phyloP scores from a whole-genome alignment of 92 coral and sea anemone species.

The Blastomussa wellsi region DNA sequence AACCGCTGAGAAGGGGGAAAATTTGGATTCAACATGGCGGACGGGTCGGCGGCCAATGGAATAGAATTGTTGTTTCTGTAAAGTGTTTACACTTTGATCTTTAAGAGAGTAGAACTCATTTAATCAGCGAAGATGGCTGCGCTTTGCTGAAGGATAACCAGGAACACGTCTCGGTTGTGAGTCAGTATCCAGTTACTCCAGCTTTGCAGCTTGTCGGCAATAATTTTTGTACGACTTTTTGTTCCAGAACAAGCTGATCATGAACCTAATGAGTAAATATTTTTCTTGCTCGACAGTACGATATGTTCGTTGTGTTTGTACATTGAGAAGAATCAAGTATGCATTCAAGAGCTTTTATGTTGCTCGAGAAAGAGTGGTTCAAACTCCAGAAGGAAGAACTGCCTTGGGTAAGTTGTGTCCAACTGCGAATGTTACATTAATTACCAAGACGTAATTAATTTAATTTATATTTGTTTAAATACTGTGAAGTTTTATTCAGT shows the following conservation, averaged over 20 bases:
- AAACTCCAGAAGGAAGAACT: slow-evolving; percentile 76
- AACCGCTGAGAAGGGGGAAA: slow-evolving; percentile 27
- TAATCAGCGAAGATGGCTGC: background rate
- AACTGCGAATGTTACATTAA: too few species aligned
- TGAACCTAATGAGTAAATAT: too few species aligned
- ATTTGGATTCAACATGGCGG: slow-evolving; percentile 57
- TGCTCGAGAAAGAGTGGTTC: slow-evolving; percentile 91
- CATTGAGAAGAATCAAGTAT: slow-evolving; percentile 26
- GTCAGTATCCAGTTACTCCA: background rate
- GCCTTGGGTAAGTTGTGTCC: slow-evolving; percentile 81
- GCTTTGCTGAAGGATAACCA: background rate
- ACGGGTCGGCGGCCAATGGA: too few species aligned
- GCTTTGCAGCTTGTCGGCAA: background rate
- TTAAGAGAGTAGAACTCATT: background rate
- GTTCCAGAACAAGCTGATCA: background rate
- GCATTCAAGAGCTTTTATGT: slow-evolving; percentile 94
- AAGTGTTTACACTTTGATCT: background rate
- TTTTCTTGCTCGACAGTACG: background rate
- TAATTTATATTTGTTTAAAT: too few species aligned
- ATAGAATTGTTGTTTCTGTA: background rate
- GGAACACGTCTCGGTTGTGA: too few species aligned
- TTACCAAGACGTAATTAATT: too few species aligned
- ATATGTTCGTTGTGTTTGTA: background rate
- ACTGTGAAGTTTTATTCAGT: too few species aligned
- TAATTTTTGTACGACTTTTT: background rate